Evolutionary conservation across 2,113 vertebrate species (phyloP).

Genomic region (Platycercus adscitus): DNA sequence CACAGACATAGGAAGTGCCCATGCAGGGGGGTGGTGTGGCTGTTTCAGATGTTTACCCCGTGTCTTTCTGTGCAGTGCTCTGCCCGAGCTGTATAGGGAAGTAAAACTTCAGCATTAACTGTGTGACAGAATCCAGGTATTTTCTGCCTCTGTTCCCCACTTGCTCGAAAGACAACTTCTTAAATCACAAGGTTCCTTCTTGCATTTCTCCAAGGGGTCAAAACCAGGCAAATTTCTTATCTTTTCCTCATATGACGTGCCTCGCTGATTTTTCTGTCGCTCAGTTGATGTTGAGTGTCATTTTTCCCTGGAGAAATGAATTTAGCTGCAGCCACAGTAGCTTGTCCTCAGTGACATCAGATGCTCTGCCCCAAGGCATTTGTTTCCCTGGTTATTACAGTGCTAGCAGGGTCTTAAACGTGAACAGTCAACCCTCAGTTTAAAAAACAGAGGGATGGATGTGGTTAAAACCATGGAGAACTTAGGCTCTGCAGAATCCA

Average conservation of each 20-base stretch:
- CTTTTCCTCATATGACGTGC: background rate
- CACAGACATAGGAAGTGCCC: fast-evolving
- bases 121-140: too few species aligned
- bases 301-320: background rate
- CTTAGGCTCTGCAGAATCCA: fast-evolving
- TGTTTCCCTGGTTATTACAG: background rate
- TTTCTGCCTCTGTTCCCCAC: background rate
- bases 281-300: background rate
- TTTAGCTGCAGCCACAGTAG: background rate
- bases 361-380: background rate
- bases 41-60: fast-evolving
- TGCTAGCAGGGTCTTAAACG: background rate
- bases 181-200: background rate
- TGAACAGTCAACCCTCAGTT: background rate
- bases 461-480: background rate
- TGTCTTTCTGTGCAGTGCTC: background rate
- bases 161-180: background rate
- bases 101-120: background rate
- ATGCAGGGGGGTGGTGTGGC: fast-evolving
- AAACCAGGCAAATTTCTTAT: background rate
- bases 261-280: background rate
- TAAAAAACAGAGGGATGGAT: background rate
- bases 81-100: background rate
- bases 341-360: background rate
- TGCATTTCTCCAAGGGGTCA: background rate